Conservation (phyloP, 2,888 invertebrate species). For the Acrocera orbiculus region DNA sequence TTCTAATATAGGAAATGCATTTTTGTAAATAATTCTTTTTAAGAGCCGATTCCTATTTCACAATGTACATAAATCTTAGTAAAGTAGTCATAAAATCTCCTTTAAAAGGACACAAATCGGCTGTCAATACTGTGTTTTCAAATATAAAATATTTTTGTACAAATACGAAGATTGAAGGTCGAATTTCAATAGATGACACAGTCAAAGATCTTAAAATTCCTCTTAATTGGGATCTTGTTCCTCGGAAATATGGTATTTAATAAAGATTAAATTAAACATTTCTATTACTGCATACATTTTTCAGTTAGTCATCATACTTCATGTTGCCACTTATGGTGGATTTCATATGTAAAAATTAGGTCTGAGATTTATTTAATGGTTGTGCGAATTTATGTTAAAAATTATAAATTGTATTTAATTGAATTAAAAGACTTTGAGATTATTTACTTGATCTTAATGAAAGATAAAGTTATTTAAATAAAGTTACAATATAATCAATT, state of each 20-base stretch:
- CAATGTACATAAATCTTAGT: too few relatives aligned
- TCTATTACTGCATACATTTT: too few relatives aligned
- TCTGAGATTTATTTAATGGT: too few relatives aligned
- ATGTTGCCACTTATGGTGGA: too few relatives aligned
- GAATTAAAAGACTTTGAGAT: background rate
- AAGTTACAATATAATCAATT: background rate
- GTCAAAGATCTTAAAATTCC: constrained; percentile 44
- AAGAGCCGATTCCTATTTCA: too few relatives aligned
- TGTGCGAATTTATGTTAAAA: too few relatives aligned
- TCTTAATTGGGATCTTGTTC: constrained; percentile 64
- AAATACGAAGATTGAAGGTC: constrained; percentile 21
- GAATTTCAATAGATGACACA: constrained; percentile 58
- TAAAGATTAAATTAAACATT: constrained; percentile 3
- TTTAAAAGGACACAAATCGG: too few relatives aligned
- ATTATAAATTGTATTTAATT: background rate
- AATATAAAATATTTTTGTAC: constrained; percentile 5
- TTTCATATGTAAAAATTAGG: too few relatives aligned
- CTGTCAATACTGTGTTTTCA: too few relatives aligned
- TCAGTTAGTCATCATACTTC: constrained; percentile 1
- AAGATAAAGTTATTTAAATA: background rate
- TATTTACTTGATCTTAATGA: background rate
- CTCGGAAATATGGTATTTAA: constrained; percentile 33
- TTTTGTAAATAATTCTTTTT: too few relatives aligned
- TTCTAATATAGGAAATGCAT: too few relatives aligned
- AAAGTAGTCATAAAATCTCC: too few relatives aligned